Evolutionary conservation across 2,888 invertebrate species (phyloP).

Genomic region (Rhamnusium bicolor): DNA sequence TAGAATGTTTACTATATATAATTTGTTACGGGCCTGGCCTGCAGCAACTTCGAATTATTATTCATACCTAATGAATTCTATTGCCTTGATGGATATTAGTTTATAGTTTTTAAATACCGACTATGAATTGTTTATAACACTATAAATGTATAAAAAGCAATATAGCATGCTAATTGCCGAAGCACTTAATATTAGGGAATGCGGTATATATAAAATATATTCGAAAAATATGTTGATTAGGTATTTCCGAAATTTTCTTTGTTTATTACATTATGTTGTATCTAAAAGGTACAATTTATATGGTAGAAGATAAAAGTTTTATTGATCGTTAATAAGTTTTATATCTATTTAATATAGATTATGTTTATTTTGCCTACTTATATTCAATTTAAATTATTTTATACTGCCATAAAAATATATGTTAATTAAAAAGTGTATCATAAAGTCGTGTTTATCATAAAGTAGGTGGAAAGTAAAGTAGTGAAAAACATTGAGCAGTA

Average conservation of each 20-base stretch:
- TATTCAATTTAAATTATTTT: constrained; percentile 28
- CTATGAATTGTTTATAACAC: constrained; percentile 8
- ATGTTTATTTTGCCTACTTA: constrained; percentile 14
- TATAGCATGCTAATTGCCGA: constrained; percentile 20
- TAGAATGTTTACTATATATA: not conserved
- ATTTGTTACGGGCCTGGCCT: not conserved
- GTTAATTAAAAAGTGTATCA: constrained; percentile 1
- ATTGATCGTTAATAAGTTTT: constrained; percentile 26
- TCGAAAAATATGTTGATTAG: constrained; percentile 17
- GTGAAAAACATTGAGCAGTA: not conserved
- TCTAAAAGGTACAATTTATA: constrained; percentile 4
- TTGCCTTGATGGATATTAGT: not conserved
- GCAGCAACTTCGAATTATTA: not conserved
- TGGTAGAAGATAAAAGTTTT: constrained; percentile 20
- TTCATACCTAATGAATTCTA: not conserved
- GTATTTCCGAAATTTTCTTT: constrained; percentile 12
- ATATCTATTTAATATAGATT: constrained; percentile 16
- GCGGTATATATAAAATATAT: constrained; percentile 14
- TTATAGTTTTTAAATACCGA: not conserved
- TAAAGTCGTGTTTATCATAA: not conserved
- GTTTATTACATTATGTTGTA: constrained; percentile 15
- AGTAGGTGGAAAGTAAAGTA: not conserved
- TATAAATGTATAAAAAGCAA: constrained; percentile 24
- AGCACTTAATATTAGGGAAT: not conserved
- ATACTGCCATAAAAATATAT: constrained; percentile 6